These are phyloP conservation scores for Aldabrachelys gigantea DNA, from an alignment of 2,113 vertebrate genomes.

Conservation along the genomic window DNA sequence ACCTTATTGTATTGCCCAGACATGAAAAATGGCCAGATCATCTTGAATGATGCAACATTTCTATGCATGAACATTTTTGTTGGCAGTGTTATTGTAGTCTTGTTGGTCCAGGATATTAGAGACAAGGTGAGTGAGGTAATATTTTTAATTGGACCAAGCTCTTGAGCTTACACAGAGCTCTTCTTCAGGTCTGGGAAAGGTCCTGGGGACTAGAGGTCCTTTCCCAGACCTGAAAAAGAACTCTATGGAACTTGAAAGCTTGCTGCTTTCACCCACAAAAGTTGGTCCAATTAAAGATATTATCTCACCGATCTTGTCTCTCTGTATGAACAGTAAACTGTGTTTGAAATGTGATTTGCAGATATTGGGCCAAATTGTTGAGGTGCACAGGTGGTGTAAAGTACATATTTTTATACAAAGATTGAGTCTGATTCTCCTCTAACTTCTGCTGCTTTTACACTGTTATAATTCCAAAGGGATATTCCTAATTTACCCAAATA, in stretches of 20 bases:
- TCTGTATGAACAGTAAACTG: slow-evolving; percentile 29
- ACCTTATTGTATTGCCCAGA: slow-evolving; percentile 5
- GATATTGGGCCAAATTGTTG: slow-evolving; percentile 40
- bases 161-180: background rate
- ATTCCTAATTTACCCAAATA: background rate
- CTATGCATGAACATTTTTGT: background rate
- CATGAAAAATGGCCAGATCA: slow-evolving; percentile 25
- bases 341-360: slow-evolving; percentile 46
- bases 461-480: background rate
- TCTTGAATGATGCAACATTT: slow-evolving; percentile 30
- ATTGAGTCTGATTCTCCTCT: background rate
- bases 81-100: background rate
- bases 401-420: background rate
- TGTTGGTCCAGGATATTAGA: background rate
- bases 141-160: background rate
- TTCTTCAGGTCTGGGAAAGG: background rate
- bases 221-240: background rate
- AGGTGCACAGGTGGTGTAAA: slow-evolving; percentile 24
- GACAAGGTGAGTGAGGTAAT: background rate
- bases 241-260: background rate
- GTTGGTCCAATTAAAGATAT: background rate
- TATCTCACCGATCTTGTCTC: background rate
- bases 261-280: background rate
- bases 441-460: background rate
- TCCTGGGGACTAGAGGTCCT: background rate